Evolutionary conservation across 2,113 vertebrate species (phyloP).

Genomic region (Corythornis cristatus): DNA sequence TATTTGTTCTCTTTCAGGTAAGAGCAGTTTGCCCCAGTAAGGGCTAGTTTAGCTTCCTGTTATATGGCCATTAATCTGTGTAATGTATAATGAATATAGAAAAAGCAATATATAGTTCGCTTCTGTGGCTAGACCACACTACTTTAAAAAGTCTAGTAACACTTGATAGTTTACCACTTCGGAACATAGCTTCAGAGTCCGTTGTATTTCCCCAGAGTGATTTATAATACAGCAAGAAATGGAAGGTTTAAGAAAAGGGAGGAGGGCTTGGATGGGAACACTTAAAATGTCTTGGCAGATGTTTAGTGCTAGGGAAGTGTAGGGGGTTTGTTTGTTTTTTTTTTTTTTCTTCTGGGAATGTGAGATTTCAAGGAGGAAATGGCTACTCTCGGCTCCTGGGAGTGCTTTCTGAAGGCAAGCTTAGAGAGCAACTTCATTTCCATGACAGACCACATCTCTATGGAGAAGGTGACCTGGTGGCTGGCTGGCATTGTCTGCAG

Average conservation of each 20-base stretch:
- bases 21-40: not conserved
- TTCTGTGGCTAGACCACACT: not conserved
- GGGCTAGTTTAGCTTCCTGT: not conserved
- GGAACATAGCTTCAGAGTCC: not conserved
- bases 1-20: not conserved
- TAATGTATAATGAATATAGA: not conserved
- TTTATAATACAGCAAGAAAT: slow-evolving; percentile 34
- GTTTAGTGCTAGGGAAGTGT: not conserved
- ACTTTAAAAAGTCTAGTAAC: not conserved
- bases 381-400: not conserved
- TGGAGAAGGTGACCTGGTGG: not conserved
- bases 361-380: slow-evolving; percentile 23
- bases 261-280: slow-evolving; percentile 1
- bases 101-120: not conserved
- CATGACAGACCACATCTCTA: not conserved
- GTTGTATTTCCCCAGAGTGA: not conserved
- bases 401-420: not conserved
- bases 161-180: not conserved
- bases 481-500: not conserved
- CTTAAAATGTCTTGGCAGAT: slow-evolving; percentile 43
- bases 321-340: no score
- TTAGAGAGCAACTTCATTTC: not conserved
- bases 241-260: not conserved
- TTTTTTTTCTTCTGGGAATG: not conserved
- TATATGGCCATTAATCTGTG: not conserved